Evolutionary conservation across 2,888 invertebrate species (phyloP).

Genomic region (Acheta domesticus): DNA sequence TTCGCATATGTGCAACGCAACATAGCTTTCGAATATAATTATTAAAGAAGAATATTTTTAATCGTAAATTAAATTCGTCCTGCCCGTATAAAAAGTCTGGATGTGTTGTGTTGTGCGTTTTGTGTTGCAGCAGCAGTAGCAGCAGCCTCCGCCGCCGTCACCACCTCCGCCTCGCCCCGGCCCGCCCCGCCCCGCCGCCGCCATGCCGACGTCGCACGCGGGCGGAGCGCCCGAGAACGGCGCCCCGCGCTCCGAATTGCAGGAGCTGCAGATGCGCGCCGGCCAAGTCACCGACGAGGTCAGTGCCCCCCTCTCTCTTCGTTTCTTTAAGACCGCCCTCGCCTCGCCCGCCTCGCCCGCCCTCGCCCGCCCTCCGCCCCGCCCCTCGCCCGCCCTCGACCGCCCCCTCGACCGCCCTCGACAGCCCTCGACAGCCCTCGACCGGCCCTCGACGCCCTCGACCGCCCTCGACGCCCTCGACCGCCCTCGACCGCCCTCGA

Average conservation of each 20-base stretch:
- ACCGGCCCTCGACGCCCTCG: not conserved
- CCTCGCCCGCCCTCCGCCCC: not conserved
- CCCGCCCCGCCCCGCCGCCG: not conserved
- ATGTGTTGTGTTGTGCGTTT: too few relatives aligned
- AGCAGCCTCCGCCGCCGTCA: too few relatives aligned
- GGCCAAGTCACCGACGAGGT: constrained; percentile 89
- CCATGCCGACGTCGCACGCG: constrained; percentile 45
- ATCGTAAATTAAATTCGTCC: too few relatives aligned
- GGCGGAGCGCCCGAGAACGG: constrained; percentile 59
- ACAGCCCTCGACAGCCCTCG: not conserved
- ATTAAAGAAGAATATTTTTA: too few relatives aligned
- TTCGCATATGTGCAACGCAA: too few relatives aligned
- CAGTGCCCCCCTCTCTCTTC: constrained; percentile 43
- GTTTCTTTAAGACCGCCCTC: not conserved
- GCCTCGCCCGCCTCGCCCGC: not conserved
- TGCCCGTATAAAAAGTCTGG: too few relatives aligned
- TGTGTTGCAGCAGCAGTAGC: too few relatives aligned
- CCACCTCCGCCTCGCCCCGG: too few relatives aligned
- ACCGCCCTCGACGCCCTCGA: not conserved
- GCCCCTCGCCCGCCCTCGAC: not conserved
- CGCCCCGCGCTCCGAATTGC: constrained; percentile 79
- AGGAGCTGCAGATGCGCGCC: constrained; percentile 80
- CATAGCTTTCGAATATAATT: too few relatives aligned
- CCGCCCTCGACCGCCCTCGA: not conserved
- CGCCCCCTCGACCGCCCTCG: not conserved